Percentiles rank a stretch among this genome's conserved stretches.
phyloP scores from a whole-genome alignment of 1,140 invertebrate genomes.

The Pseudomyrmex pallidus region DNA sequence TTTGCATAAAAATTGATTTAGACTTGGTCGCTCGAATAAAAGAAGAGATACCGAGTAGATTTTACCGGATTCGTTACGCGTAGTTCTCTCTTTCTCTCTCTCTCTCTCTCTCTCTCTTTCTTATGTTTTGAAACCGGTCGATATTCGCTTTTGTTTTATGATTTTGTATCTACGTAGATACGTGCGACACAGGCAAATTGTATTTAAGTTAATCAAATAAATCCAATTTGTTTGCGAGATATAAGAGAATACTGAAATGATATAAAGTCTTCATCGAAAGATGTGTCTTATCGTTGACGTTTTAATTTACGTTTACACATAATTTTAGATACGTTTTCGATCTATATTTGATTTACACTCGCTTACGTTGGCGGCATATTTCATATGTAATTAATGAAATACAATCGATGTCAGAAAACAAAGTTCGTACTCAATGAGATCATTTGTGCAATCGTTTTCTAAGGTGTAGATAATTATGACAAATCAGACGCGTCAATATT shows the following conservation, averaged over 20 bases:
- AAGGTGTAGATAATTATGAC: background rate
- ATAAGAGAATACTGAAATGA: too few relatives aligned
- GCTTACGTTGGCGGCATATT: too few relatives aligned
- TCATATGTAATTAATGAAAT: background rate
- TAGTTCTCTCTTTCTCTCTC: slow-evolving; percentile 45
- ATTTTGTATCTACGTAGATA: too few relatives aligned
- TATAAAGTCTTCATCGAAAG: too few relatives aligned
- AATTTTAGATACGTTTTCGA: background rate
- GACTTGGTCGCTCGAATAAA: slow-evolving; percentile 34
- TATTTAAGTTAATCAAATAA: too few relatives aligned
- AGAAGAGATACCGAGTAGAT: slow-evolving; percentile 3
- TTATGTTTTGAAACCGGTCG: slow-evolving; percentile 17
- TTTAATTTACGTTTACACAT: too few relatives aligned
- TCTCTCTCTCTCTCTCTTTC: slow-evolving; percentile 40
- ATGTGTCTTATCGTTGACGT: too few relatives aligned
- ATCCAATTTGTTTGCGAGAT: too few relatives aligned
- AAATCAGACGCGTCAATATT: background rate
- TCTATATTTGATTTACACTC: background rate
- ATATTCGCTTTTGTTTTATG: background rate
- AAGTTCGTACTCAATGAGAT: background rate
- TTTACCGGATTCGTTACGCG: slow-evolving; percentile 58
- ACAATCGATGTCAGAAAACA: background rate
- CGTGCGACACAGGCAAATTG: too few relatives aligned
- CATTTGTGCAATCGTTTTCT: background rate
- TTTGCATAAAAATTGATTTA: slow-evolving; percentile 74